Percentiles rank a stretch among this genome's conserved stretches.
Conservation (phyloP, 64 coral and sea anemone species). For the Pocillopora verrucosa region DNA sequence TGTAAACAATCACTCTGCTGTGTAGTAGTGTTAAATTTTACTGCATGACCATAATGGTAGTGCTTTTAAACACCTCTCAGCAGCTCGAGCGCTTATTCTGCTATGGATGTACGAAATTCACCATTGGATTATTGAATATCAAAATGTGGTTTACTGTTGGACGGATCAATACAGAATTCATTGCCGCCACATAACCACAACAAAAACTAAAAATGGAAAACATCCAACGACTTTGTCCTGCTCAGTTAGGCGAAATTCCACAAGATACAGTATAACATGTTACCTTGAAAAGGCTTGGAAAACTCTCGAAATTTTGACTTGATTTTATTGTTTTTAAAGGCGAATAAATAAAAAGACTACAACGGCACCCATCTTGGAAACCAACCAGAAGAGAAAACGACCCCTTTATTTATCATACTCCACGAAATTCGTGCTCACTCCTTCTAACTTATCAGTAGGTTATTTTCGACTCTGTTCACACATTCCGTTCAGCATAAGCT, state of each 20-base stretch:
- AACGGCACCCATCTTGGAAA: too few relatives aligned
- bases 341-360: too few relatives aligned
- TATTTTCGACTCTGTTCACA: neutral
- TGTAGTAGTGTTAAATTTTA: neutral
- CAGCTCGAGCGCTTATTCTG: neutral
- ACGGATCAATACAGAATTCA: neutral
- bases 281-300: too few relatives aligned
- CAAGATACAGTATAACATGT: too few relatives aligned
- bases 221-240: neutral
- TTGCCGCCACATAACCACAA: neutral
- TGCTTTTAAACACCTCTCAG: neutral
- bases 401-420: too few relatives aligned
- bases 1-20: neutral
- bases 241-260: neutral
- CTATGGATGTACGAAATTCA: neutral
- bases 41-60: neutral
- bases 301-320: too few relatives aligned
- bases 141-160: neutral
- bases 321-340: too few relatives aligned
- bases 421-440: neutral
- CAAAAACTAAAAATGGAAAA: neutral
- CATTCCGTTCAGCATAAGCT: neutral
- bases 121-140: neutral
- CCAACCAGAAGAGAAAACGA: too few relatives aligned
- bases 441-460: neutral